Evolutionary conservation across 2,113 vertebrate species (phyloP), one percentile per base, ranked within the genome.

Genomic region (Ptilonorhynchus violaceus): DNA sequence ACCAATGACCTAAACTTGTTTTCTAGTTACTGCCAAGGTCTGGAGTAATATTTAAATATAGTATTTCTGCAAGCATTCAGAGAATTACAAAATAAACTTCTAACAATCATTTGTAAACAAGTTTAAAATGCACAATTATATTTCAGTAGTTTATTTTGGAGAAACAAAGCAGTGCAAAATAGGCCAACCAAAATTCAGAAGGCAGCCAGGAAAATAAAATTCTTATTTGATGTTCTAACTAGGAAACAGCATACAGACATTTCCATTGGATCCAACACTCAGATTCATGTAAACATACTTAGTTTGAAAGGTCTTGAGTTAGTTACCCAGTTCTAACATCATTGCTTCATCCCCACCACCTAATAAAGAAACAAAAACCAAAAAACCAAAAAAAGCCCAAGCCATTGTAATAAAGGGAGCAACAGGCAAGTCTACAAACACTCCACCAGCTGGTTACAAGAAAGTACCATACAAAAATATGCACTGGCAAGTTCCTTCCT

Each of bases 81-180:
- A 96, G 82, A 94, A 88, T 91, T 89, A 97, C 62, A 93, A 92
- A 96, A 96, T 89, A 96, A 93, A 93, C 55, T 85, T 92, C 86
- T 70, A 97, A 95, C 68, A 92, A 97, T 92, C n/a, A 70, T 88
- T 78, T 88, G 96, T 92, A 93, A 96, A 96, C 97, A 97, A 93
- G 37, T 92, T 87, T 96, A 95, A 95, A 95, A 93, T 96, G 96
- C 93, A 97, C 96, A 89, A 97, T 96, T 97, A 97, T 95, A 98
- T 98, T 98, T 98, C 98, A 98, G 98, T 98, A 98, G 98, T 98
- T 98, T 98, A 98, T 98, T 98, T 95, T 95, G 92, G 97, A 98
- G 97, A 97, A 97, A 97, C 95, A 96, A 98, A 98, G 98, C 98
- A 98, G 98, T 98, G 98, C 97, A 98, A 97, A 98, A 98, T 94